phyloP scores from a whole-genome alignment of 2,888 invertebrate species.

The Chesias legatella region DNA sequence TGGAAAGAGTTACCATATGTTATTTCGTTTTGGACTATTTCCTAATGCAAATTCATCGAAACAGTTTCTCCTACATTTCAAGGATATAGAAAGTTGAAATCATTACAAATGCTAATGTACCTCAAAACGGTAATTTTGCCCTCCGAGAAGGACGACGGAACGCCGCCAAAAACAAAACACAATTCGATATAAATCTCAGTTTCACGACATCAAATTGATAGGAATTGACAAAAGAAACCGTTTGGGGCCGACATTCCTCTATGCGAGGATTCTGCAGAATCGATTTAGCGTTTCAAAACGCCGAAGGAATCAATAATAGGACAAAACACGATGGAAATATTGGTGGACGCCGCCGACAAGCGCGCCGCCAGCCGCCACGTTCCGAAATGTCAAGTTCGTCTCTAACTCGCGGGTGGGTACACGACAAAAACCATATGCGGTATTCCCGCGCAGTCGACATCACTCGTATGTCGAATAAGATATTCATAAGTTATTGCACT shows the following conservation, averaged over 20 bases:
- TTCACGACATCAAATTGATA: constrained; percentile 51
- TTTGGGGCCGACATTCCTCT: constrained; percentile 44
- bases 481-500: too few species aligned
- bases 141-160: constrained; percentile 12
- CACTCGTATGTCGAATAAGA: too few species aligned
- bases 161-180: constrained; percentile 28
- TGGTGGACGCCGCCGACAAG: constrained; percentile 48
- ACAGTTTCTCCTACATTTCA: too few species aligned
- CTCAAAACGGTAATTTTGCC: constrained; percentile 11
- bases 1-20: too few species aligned
- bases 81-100: constrained; percentile 1
- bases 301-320: constrained; percentile 61
- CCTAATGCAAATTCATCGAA: too few species aligned
- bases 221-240: constrained; percentile 57
- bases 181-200: constrained; percentile 50
- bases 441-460: constrained; percentile 15
- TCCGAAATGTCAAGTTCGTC: constrained; percentile 51
- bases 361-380: constrained; percentile 54
- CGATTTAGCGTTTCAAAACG: constrained; percentile 50
- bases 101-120: constrained; percentile 25
- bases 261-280: constrained; percentile 53
- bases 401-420: constrained; percentile 66
- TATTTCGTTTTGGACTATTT: too few species aligned
- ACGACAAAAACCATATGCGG: constrained; percentile 47
- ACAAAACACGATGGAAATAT: constrained; percentile 64